Percentiles rank a stretch among this genome's conserved stretches.
These are phyloP conservation scores for Mustelus asterias DNA, from an alignment of 2,113 vertebrate species.

Conservation along the genomic window DNA sequence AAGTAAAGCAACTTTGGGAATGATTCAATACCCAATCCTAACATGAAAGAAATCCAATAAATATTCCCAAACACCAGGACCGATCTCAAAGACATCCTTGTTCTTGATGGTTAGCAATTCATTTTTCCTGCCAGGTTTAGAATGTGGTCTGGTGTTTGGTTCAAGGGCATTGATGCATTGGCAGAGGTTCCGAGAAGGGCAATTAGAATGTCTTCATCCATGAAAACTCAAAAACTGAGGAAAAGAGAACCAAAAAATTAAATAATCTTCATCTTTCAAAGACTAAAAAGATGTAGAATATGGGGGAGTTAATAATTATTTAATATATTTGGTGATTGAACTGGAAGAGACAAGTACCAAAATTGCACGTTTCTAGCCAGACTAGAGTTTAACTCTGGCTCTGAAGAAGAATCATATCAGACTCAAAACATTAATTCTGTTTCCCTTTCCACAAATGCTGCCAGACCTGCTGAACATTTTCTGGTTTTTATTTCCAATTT, in stretches of 20 bases:
- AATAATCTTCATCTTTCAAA: not conserved
- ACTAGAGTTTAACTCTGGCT: not conserved
- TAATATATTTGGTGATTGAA: not conserved
- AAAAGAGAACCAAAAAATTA: not conserved
- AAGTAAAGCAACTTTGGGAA: not conserved
- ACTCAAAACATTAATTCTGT: too few relatives aligned
- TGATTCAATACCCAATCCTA: not conserved
- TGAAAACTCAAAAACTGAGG: not conserved
- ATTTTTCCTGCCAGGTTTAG: not conserved
- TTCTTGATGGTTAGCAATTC: not conserved
- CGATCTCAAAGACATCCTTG: not conserved
- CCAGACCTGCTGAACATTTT: too few relatives aligned
- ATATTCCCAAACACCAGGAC: not conserved
- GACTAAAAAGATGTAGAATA: not conserved
- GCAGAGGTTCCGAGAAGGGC: not conserved
- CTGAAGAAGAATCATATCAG: too few relatives aligned
- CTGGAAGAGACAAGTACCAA: not conserved
- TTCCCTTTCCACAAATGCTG: too few relatives aligned
- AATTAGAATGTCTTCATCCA: not conserved
- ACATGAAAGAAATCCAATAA: not conserved
- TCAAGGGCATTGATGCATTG: not conserved
- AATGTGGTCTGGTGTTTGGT: not conserved
- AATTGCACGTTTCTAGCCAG: not conserved
- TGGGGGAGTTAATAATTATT: not conserved
- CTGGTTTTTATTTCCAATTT: too few relatives aligned